phyloP scores from a whole-genome alignment of 2,888 invertebrate genomes.

The Carcina quercana region DNA sequence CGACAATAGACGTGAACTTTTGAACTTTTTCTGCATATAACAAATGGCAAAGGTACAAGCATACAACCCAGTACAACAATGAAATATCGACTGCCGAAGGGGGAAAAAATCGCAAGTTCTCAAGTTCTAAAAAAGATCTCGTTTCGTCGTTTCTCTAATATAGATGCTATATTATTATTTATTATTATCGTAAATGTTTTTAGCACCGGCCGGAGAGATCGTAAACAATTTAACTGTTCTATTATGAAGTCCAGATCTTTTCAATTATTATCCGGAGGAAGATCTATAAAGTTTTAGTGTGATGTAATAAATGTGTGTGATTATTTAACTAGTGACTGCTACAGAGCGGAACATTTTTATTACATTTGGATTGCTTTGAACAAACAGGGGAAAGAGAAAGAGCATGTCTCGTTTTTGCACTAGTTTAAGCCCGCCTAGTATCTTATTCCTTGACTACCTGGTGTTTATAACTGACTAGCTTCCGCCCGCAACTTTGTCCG shows the following conservation, averaged over 20 bases:
- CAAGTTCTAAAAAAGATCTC: slow-evolving; percentile 9
- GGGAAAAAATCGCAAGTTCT: slow-evolving; percentile 11
- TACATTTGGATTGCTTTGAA: too few relatives aligned
- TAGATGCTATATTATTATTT: slow-evolving; percentile 8
- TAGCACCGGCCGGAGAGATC: slow-evolving; percentile 19
- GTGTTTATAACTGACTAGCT: too few relatives aligned
- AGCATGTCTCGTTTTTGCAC: too few relatives aligned
- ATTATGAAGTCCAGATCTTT: slow-evolving; percentile 27
- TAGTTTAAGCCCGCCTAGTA: too few relatives aligned
- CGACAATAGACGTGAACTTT: slow-evolving; percentile 37
- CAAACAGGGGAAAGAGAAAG: too few relatives aligned
- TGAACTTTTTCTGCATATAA: slow-evolving; percentile 46
- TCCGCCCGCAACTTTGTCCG: too few relatives aligned
- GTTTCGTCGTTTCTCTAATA: slow-evolving; percentile 9
- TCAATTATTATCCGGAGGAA: slow-evolving; percentile 8
- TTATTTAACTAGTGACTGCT: too few relatives aligned
- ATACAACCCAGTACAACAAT: slow-evolving; percentile 31
- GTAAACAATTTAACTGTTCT: slow-evolving; percentile 32
- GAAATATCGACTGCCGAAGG: slow-evolving; percentile 26
- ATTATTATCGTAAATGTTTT: slow-evolving; percentile 24
- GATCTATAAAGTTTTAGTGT: not conserved
- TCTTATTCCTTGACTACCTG: too few relatives aligned
- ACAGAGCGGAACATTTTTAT: too few relatives aligned
- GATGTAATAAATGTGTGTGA: too few relatives aligned
- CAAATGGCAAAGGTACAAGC: slow-evolving; percentile 39